Conservation (phyloP, 2,888 invertebrate species). For the Platycheirus rosarum region DNA sequence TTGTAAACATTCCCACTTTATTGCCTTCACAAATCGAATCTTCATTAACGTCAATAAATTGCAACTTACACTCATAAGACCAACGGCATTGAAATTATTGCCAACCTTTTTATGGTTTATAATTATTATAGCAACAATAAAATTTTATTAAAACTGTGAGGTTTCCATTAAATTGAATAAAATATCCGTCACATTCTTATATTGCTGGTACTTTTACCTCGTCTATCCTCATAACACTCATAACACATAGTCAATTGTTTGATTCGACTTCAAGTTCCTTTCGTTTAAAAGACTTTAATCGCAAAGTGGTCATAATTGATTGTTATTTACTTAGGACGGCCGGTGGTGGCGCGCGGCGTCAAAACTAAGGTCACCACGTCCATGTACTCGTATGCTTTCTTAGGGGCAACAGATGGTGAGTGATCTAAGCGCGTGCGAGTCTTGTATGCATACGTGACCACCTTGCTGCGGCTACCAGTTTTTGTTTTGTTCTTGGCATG, state of each 20-base stretch:
- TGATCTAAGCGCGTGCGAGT: slow-evolving; percentile 36
- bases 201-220: slow-evolving; percentile 11
- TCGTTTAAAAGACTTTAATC: slow-evolving; percentile 35
- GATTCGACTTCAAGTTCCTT: slow-evolving; percentile 51
- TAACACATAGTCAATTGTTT: neutral
- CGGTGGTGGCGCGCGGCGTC: slow-evolving; percentile 21
- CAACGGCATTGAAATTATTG: slow-evolving; percentile 31
- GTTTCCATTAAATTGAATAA: slow-evolving; percentile 20
- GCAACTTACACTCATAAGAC: slow-evolving; percentile 11
- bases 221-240: too few species aligned
- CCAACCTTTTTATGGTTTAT: neutral
- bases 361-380: slow-evolving; percentile 54
- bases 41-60: slow-evolving; percentile 23
- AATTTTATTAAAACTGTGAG: neutral
- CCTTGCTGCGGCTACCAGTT: slow-evolving; percentile 62
- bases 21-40: slow-evolving; percentile 16
- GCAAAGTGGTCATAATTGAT: slow-evolving; percentile 63
- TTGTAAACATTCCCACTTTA: neutral
- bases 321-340: slow-evolving; percentile 52
- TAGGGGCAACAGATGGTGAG: slow-evolving; percentile 41
- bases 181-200: neutral
- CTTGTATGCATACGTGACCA: slow-evolving; percentile 56
- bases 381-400: slow-evolving; percentile 37
- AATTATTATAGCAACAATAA: neutral
- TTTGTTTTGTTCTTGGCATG: slow-evolving; percentile 59